phyloP scores from a whole-genome alignment of 2,888 invertebrate species.

The Habroteleia sp. region DNA sequence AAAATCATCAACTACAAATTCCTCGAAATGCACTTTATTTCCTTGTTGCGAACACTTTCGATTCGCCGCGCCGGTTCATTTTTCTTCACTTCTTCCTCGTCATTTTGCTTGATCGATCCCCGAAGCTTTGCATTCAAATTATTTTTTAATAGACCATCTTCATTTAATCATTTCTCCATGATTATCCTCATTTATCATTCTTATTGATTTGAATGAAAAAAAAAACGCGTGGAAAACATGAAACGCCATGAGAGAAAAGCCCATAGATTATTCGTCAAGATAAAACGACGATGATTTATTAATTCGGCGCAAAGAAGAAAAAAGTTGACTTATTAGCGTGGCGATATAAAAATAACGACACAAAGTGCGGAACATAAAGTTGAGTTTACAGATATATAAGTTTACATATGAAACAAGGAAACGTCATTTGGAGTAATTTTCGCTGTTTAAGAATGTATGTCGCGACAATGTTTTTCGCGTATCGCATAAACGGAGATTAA shows the following conservation, averaged over 20 bases:
- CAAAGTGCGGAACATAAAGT: constrained; percentile 17
- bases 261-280: constrained; percentile 1
- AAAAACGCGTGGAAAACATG: background rate
- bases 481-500: constrained; percentile 48
- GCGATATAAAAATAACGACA: background rate
- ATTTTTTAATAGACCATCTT: too few relatives aligned
- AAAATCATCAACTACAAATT: too few relatives aligned
- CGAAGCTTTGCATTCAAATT: too few relatives aligned
- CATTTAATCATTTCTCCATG: background rate
- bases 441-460: constrained; percentile 34
- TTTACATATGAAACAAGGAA: constrained; percentile 5
- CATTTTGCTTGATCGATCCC: too few relatives aligned
- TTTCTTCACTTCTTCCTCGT: too few relatives aligned
- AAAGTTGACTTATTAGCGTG: constrained; percentile 17
- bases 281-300: constrained; percentile 24
- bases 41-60: too few relatives aligned
- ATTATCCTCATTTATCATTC: constrained; percentile 6
- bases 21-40: too few relatives aligned
- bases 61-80: too few relatives aligned
- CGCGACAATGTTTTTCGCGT: constrained; percentile 37
- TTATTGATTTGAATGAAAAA: background rate
- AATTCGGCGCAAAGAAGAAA: constrained; percentile 1
- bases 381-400: constrained; percentile 35
- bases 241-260: background rate
- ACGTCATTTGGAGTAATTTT: constrained; percentile 24